phyloP scores from a whole-genome alignment of 2,888 invertebrate genomes.

The Pachydiplax longipennis region DNA sequence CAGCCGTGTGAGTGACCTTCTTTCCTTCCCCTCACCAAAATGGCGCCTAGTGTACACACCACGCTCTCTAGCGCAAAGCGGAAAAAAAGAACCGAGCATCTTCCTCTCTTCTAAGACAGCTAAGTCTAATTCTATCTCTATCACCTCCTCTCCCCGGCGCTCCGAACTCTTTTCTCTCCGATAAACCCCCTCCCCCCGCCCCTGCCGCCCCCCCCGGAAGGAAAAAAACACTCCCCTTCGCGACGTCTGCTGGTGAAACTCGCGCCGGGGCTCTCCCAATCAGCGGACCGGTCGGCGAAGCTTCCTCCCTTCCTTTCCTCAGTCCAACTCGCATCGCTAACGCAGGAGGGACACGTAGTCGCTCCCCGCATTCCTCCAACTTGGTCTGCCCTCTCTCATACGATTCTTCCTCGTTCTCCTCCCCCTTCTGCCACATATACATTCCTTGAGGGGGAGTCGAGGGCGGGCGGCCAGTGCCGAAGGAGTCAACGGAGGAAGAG shows the following conservation, averaged over 20 bases:
- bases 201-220: background rate
- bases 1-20: conserved; percentile 50
- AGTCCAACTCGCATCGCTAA: conserved; percentile 10
- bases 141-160: background rate
- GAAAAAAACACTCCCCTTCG: background rate
- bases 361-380: conserved; percentile 18
- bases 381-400: background rate
- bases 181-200: background rate
- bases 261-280: conserved; percentile 1
- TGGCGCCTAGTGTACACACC: background rate
- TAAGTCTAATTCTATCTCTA: conserved; percentile 38
- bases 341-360: conserved; percentile 13
- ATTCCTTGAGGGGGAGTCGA: conserved; percentile 11
- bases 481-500: background rate
- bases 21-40: background rate
- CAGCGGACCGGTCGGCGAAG: conserved; percentile 2
- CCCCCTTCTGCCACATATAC: conserved; percentile 25
- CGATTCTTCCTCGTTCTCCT: conserved; percentile 34
- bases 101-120: conserved; percentile 5
- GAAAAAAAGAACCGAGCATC: background rate
- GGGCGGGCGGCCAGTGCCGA: background rate
- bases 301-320: background rate
- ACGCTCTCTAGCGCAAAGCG: background rate
- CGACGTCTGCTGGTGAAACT: conserved; percentile 21
- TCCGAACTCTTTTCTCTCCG: background rate